A percentile compares a stretch with the other conserved stretches of the same genome.
phyloP scores from a whole-genome alignment of 1,140 invertebrate species.

The Aphis gossypii region DNA sequence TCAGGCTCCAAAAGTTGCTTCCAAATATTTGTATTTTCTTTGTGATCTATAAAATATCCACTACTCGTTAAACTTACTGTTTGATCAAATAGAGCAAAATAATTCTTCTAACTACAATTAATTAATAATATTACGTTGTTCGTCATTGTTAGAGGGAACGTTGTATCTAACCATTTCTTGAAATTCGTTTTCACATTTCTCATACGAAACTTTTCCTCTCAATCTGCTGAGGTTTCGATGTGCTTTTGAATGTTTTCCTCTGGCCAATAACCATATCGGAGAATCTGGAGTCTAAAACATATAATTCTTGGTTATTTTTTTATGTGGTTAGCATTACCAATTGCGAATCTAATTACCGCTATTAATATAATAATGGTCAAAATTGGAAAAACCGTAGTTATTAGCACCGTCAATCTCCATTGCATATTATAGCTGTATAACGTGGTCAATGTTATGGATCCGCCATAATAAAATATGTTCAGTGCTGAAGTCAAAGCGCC shows the following conservation, averaged over 20 bases:
- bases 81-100: background rate
- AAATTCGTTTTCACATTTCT: conserved; percentile 66
- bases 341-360: conserved; percentile 33
- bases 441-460: conserved; percentile 3
- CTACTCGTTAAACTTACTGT: background rate
- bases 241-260: conserved; percentile 66
- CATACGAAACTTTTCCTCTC: conserved; percentile 65
- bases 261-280: conserved; percentile 70
- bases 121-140: background rate
- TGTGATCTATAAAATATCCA: background rate
- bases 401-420: conserved; percentile 56
- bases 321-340: background rate
- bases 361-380: conserved; percentile 50
- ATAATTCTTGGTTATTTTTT: background rate
- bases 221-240: conserved; percentile 65
- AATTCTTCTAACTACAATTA: background rate
- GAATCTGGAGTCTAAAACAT: conserved; percentile 68
- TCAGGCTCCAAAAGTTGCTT: background rate
- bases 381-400: conserved; percentile 58
- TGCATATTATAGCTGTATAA: background rate
- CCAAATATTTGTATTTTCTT: background rate
- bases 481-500: conserved; percentile 45
- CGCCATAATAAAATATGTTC: conserved; percentile 16
- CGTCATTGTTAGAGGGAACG: background rate
- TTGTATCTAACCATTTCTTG: conserved; percentile 57